Evolutionary conservation across 2,888 invertebrate species (phyloP).

Genomic region (Drosophila neoperkinsi): DNA sequence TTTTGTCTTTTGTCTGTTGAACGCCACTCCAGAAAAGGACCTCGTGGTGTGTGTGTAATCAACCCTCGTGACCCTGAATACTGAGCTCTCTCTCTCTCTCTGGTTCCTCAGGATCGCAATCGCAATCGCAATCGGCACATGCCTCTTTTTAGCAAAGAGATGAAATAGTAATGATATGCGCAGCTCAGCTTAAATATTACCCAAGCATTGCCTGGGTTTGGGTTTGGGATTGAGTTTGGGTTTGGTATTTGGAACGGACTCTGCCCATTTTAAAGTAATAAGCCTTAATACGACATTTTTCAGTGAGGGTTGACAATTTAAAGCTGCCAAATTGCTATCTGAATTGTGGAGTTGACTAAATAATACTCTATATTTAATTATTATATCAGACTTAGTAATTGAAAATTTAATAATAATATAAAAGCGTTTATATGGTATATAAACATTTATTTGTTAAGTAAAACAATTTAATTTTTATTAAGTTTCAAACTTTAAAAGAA

Average conservation of each 20-base stretch:
- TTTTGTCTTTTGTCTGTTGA: slow-evolving; percentile 8
- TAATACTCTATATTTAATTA: slow-evolving; percentile 20
- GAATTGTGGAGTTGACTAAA: slow-evolving; percentile 5
- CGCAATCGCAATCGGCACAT: slow-evolving; percentile 40
- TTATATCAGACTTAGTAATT: neutral
- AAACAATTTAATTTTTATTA: neutral
- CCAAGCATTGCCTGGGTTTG: neutral
- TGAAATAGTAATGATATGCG: slow-evolving; percentile 59
- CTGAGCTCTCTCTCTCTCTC: slow-evolving; percentile 6
- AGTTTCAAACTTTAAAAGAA: neutral
- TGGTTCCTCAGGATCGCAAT: slow-evolving; percentile 21
- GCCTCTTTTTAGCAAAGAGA: slow-evolving; percentile 42
- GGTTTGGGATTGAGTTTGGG: neutral
- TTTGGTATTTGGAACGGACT: slow-evolving; percentile 1
- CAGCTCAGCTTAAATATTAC: slow-evolving; percentile 48
- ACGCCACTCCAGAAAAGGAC: slow-evolving; percentile 33
- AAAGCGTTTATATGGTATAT: neutral
- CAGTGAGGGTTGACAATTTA: slow-evolving; percentile 33
- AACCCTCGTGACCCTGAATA: slow-evolving; percentile 45
- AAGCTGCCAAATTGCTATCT: slow-evolving; percentile 7
- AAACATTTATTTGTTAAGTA: neutral
- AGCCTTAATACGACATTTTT: slow-evolving; percentile 45
- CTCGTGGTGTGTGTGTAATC: slow-evolving; percentile 23
- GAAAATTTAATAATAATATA: neutral
- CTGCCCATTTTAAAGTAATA: slow-evolving; percentile 54